Conservation (phyloP, 2,888 invertebrate genomes). For the Bellardia pandia region DNA sequence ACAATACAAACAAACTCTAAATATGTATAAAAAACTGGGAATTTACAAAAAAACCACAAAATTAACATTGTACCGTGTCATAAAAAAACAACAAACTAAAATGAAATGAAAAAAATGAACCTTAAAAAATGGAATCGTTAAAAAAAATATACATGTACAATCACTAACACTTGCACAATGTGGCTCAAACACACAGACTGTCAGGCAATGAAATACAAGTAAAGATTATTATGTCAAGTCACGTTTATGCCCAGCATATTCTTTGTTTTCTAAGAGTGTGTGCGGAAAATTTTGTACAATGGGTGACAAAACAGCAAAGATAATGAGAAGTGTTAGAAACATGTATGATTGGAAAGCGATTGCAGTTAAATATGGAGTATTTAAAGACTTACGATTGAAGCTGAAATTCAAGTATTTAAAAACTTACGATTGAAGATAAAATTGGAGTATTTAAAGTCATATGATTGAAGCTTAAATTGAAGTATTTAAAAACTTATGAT, state of each 20-base stretch:
- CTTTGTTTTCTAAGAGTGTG: background rate
- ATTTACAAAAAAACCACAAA: constrained; percentile 26
- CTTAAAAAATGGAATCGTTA: constrained; percentile 38
- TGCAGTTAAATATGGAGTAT: too few species aligned
- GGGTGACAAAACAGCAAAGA: background rate
- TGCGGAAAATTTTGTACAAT: background rate
- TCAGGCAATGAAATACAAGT: constrained; percentile 13
- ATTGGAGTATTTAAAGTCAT: too few species aligned
- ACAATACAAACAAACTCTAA: background rate
- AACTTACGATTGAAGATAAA: too few species aligned
- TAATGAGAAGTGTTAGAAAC: too few species aligned
- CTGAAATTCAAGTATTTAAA: too few species aligned
- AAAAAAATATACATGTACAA: constrained; percentile 73
- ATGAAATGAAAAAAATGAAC: background rate
- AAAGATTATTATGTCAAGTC: constrained; percentile 84
- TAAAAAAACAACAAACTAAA: constrained; percentile 33
- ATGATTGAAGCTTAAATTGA: too few species aligned
- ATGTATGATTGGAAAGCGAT: too few species aligned
- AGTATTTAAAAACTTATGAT: too few species aligned
- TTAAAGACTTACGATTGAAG: too few species aligned
- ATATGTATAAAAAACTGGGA: background rate
- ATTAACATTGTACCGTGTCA: constrained; percentile 59
- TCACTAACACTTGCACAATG: constrained; percentile 16
- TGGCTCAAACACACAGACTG: background rate
- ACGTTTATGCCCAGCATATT: constrained; percentile 81